Conservation (phyloP, 2,797 vertebrate species). For the Acanthurus tractus region DNA sequence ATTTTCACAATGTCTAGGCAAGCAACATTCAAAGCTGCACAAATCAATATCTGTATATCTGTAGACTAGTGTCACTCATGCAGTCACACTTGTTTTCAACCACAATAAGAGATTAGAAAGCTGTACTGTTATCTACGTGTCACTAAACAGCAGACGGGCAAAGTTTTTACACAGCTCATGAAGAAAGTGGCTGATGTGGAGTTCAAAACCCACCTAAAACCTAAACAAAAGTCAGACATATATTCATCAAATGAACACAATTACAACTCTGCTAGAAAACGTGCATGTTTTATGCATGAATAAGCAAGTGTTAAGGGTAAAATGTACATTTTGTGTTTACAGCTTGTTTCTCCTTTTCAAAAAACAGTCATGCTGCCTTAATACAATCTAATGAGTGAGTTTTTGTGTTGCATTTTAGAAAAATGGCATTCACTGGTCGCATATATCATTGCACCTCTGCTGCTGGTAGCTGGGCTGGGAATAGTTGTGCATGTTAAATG, state of each 20-base stretch:
- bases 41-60: neutral
- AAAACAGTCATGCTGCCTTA: neutral
- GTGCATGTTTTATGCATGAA: neutral
- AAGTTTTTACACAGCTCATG: neutral
- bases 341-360: neutral
- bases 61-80: neutral
- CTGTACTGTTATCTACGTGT: no score
- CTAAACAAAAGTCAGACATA: neutral
- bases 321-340: neutral
- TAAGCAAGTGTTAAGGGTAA: neutral
- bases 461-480: slow-evolving; percentile 65
- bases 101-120: no score
- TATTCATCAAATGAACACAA: neutral
- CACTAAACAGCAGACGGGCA: neutral
- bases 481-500: slow-evolving; percentile 81
- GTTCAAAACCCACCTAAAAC: neutral
- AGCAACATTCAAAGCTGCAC: neutral
- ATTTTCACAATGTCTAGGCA: neutral
- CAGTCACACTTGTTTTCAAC: neutral
- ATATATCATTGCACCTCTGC: slow-evolving; percentile 64
- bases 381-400: neutral
- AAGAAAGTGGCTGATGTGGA: neutral
- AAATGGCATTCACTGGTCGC: slow-evolving; percentile 55
- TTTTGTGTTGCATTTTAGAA: slow-evolving; percentile 53
- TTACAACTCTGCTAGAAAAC: neutral